Evolutionary conservation across 1,140 invertebrate species (phyloP).

Genomic region (Drosophila trapezifrons): DNA sequence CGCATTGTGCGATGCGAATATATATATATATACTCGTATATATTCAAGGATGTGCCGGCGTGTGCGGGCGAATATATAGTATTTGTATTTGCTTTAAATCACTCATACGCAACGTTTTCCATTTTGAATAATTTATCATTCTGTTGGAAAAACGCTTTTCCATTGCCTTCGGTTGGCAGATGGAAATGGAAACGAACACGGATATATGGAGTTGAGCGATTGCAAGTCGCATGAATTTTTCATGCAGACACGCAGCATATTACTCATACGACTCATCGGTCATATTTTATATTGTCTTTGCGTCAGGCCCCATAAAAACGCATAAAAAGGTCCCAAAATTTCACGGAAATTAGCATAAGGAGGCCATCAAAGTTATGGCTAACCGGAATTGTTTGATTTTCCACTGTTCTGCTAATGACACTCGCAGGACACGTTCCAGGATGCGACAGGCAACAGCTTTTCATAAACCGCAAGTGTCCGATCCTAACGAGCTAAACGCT

Average conservation of each 20-base stretch:
- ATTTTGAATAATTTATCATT: constrained; percentile 67
- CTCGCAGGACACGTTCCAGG: constrained; percentile 55
- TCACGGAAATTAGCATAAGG: constrained; percentile 58
- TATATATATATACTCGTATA: neutral
- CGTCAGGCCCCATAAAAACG: constrained; percentile 32
- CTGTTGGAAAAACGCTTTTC: constrained; percentile 37
- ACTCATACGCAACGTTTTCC: constrained; percentile 61
- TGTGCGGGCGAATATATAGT: constrained; percentile 17
- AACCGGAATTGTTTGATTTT: constrained; percentile 59
- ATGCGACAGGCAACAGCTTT: constrained; percentile 33
- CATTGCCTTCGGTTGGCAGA: constrained; percentile 25
- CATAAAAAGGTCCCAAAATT: constrained; percentile 11
- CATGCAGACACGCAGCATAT: constrained; percentile 36
- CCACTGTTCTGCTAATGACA: constrained; percentile 54
- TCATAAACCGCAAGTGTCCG: constrained; percentile 60
- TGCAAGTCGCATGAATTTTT: constrained; percentile 54
- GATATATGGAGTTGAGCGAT: constrained; percentile 34
- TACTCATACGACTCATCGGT: constrained; percentile 41
- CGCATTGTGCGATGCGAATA: constrained; percentile 21
- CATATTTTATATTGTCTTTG: constrained; percentile 44
- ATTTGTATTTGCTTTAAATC: constrained; percentile 56
- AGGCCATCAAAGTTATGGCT: constrained; percentile 67
- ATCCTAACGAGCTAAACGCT: constrained; percentile 53
- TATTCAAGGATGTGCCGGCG: constrained; percentile 1
- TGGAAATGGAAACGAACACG: constrained; percentile 37